Evolutionary conservation across 2,797 vertebrate species (phyloP), one percentile per base, ranked within the genome.

Genomic region (Sylvilagus floridanus): DNA sequence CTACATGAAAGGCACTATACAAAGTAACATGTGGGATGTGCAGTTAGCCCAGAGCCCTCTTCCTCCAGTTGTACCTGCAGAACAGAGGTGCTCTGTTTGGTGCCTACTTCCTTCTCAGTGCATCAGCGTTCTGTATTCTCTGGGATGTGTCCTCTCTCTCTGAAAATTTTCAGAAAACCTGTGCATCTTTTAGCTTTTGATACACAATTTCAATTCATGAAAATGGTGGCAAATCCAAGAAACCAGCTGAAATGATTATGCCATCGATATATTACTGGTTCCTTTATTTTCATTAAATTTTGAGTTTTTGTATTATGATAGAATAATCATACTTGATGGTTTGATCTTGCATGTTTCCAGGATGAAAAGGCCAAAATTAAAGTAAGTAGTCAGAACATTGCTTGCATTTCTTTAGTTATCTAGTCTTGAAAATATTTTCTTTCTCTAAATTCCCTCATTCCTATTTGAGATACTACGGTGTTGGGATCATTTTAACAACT

Each of bases 101-200:
- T 0, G 7, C n/a, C 50, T 73, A 42, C 71, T 73, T 63, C 72
- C 11, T 9, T 88, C 65, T n/a, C 28, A 57, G 28, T 26, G 26
- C 7, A 16, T 26, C 24, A 30, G 3, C 26, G 88, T 95, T 86
- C 65, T 68, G 7, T 22, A 35, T 42, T 14, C 50, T 88, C 37
- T 65, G n/a, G 19, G 24, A 30, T 50, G 77, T 92, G 4, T 77
- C 4, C 35, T 63, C 69, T 22, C 30, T 77, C 75, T 75, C 65
- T 83, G 50, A 91, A 71, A 47, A 47, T 95, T 87, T 75, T 26
- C 7, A 42, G 73, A 62, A 92, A 94, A 90, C 54, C 1, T 82
- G 28, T n/a, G 12, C 52, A 30, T 66, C 28, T 69, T 68, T 62
- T 12, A 62, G 77, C 9, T 87, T 76, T 52, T 82, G 32, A 5